Evolutionary conservation across 2,888 invertebrate species (phyloP).

Genomic region (Drosophila limbata): DNA sequence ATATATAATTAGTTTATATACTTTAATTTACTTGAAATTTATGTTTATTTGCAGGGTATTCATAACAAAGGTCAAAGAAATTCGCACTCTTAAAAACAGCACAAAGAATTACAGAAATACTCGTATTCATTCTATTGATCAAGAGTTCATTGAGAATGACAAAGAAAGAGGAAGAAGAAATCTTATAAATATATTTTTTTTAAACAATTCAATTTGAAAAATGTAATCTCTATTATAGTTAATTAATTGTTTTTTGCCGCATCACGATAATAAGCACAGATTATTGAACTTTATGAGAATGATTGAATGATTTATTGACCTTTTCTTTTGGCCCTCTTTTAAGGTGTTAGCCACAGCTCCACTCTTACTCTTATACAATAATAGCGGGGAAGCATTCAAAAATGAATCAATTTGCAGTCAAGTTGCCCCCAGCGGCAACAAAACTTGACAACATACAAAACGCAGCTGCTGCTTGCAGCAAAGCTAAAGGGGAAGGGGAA

Average conservation of each 20-base stretch:
- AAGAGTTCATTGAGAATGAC: background rate
- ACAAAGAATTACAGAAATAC: background rate
- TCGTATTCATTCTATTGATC: background rate
- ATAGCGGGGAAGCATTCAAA: slow-evolving; percentile 10
- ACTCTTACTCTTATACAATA: slow-evolving; percentile 9
- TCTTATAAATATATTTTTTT: background rate
- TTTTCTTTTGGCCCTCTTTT: slow-evolving; percentile 1
- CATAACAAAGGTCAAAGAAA: background rate
- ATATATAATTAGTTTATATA: background rate
- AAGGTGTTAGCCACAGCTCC: slow-evolving; percentile 37
- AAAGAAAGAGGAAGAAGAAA: background rate
- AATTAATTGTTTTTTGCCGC: slow-evolving; percentile 33
- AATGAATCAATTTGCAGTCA: slow-evolving; percentile 58
- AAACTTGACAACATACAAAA: slow-evolving; percentile 35
- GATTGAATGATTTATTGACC: slow-evolving; percentile 43
- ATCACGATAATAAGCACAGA: slow-evolving; percentile 4
- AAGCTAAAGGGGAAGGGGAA: background rate
- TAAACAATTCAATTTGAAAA: background rate
- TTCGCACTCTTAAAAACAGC: background rate
- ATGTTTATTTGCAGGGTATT: too few relatives aligned
- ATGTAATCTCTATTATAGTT: slow-evolving; percentile 15
- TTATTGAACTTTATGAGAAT: slow-evolving; percentile 32
- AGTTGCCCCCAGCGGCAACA: slow-evolving; percentile 25
- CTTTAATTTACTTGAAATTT: background rate
- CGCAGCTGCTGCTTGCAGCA: slow-evolving; percentile 31